Evolutionary conservation across 2,113 vertebrate genomes (phyloP), one percentile per base, ranked within the genome.

Genomic region (Platysteira castanea): DNA sequence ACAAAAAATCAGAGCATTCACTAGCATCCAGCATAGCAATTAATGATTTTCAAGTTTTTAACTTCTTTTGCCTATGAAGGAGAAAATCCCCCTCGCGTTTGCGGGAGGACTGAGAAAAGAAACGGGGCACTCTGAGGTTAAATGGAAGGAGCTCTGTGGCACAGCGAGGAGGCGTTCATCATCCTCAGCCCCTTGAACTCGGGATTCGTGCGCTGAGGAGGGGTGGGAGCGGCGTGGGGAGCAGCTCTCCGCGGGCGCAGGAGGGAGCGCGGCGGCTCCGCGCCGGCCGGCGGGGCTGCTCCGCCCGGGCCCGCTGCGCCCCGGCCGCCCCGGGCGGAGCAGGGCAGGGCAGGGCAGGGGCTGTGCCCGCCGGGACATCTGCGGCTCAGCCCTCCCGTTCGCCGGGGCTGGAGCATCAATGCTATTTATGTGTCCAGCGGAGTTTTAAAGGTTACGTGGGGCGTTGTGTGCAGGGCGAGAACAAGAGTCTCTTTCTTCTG

Each of bases 401-500:
- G 15, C 33, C 4, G 1, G 42, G 31, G 19, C 63, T 23, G 46
- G 10, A 81, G 61, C 59, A 35, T 91, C 93, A 60, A 28, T 54
- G 61, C 77, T n/a, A 9, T 78, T 74, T 42, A 30, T 61, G 87
- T 13, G 17, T 61, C 81, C 75, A 18, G 15, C n/a, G 15, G 80
- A 41, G 91, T 77, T 91, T 27, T 49, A 84, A 90, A 85, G 87
- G 70, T 87, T 91, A 70, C 7, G 19, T 21, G 73, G 67, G 74
- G 61, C 20, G 68, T 52, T 73, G 79, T 77, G 91, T 64, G 85
- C 89, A 11, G 69, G 53, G 71, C 28, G 18, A 93, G 75, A 88
- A 91, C 87, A 90, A 71, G 49, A 77, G 76, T 46, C 31, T 44
- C 96, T 95, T 97, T 97, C 90, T 95, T 80, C n/a, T 1, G 2